A percentile compares a stretch with the other conserved stretches of the same genome.
phyloP scores from a whole-genome alignment of 1,140 invertebrate species.

The Phocides pigmalion region DNA sequence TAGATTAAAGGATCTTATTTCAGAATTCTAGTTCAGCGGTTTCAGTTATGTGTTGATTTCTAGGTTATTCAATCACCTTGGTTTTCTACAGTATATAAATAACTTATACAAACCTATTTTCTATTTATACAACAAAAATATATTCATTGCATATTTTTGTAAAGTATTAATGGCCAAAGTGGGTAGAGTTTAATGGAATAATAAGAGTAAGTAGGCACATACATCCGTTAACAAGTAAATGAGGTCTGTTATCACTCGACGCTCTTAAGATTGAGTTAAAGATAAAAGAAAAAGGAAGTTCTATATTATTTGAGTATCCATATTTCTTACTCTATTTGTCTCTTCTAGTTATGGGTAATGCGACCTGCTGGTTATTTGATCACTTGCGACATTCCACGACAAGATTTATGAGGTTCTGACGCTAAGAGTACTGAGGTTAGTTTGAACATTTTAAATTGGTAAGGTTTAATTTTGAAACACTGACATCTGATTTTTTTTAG shows the following conservation, averaged over 20 bases:
- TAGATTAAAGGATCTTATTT: too few relatives aligned
- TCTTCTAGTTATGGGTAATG: conserved; percentile 7
- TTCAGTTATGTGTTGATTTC: too few relatives aligned
- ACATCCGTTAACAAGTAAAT: not conserved
- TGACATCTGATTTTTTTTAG: too few relatives aligned
- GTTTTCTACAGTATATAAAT: too few relatives aligned
- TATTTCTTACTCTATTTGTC: conserved; percentile 22
- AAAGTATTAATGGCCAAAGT: not conserved
- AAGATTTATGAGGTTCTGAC: too few relatives aligned
- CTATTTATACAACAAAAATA: not conserved
- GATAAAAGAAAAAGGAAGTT: conserved; percentile 15
- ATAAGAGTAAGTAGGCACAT: not conserved
- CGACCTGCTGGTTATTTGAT: conserved; percentile 1
- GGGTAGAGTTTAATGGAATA: conserved; percentile 12
- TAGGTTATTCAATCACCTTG: too few relatives aligned
- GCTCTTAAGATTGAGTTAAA: conserved; percentile 2
- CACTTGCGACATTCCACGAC: not conserved
- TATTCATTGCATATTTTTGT: not conserved
- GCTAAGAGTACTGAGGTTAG: too few relatives aligned
- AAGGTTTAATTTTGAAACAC: too few relatives aligned
- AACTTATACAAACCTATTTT: too few relatives aligned
- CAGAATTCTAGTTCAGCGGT: too few relatives aligned
- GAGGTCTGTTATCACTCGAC: conserved; percentile 1
- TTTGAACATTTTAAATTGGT: too few relatives aligned
- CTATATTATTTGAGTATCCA: conserved; percentile 20